Evolutionary conservation across 2,113 vertebrate genomes (phyloP).

Genomic region (Dicrurus megarhynchus): DNA sequence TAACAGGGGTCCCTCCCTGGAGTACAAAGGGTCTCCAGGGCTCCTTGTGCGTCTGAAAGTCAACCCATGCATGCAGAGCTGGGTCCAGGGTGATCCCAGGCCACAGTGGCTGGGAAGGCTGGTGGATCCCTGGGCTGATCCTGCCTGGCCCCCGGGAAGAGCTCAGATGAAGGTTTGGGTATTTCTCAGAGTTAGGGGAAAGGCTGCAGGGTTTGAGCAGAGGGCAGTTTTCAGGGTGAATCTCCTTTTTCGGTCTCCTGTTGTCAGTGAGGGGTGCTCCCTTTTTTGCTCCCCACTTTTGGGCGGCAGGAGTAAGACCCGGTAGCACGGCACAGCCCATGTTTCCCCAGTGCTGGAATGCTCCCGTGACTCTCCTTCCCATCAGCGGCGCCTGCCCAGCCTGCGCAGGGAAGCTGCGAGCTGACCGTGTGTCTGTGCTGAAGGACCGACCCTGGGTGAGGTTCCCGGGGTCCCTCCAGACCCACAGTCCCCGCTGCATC

Average conservation of each 20-base stretch:
- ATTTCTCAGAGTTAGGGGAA: background rate
- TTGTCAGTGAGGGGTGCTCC: too few relatives aligned
- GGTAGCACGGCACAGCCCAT: background rate
- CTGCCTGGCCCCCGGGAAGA: background rate
- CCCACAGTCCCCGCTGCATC: background rate
- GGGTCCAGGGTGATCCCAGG: background rate
- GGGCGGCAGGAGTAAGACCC: background rate
- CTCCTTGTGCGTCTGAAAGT: rapidly evolving
- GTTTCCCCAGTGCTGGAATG: background rate
- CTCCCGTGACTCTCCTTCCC: background rate
- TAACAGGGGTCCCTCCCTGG: rapidly evolving
- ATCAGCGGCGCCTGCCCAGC: rapidly evolving
- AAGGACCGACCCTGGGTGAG: background rate
- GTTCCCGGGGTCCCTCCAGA: background rate
- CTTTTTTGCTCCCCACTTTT: background rate
- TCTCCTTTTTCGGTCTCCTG: background rate
- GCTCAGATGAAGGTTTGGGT: background rate
- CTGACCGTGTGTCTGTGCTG: background rate
- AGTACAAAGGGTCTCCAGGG: background rate
- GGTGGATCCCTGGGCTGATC: background rate
- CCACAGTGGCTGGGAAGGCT: rapidly evolving
- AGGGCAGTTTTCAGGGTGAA: background rate
- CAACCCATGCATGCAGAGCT: rapidly evolving
- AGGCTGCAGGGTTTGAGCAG: background rate
- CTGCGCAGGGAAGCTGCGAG: background rate